phyloP scores from a whole-genome alignment of 2,113 vertebrate genomes.

The Brachirus orientalis region DNA sequence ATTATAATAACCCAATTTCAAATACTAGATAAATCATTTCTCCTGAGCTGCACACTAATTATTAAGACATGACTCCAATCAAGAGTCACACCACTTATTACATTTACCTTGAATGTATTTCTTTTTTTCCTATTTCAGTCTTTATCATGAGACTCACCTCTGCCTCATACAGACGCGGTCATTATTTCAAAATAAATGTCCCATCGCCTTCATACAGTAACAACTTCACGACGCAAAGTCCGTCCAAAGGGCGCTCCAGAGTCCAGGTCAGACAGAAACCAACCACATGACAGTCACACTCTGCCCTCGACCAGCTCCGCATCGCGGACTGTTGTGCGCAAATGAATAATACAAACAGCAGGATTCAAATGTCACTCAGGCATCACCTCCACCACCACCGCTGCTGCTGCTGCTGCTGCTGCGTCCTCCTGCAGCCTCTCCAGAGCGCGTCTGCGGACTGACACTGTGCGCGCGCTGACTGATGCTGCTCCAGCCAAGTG shows the following conservation, averaged over 20 bases:
- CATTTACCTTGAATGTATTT: background rate
- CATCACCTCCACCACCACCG: background rate
- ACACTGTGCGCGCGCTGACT: constrained; percentile 36
- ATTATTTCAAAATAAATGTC: constrained; percentile 27
- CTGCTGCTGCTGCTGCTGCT: constrained; percentile 6
- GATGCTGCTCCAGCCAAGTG: constrained; percentile 60
- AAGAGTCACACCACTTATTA: constrained; percentile 3
- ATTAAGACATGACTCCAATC: constrained; percentile 10
- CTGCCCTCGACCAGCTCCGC: background rate
- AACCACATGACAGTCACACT: background rate
- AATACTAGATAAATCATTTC: constrained; percentile 7
- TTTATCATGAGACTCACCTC: constrained; percentile 29
- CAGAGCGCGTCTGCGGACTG: constrained; percentile 52
- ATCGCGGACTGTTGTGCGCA: background rate
- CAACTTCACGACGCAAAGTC: constrained; percentile 39
- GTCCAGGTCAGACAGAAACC: constrained; percentile 19
- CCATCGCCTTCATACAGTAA: constrained; percentile 1
- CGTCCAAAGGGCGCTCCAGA: constrained; percentile 8
- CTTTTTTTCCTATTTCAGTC: background rate
- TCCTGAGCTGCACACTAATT: background rate
- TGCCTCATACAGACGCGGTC: constrained; percentile 2
- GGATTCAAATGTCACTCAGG: constrained; percentile 34
- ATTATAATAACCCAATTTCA: background rate
- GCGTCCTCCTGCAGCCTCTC: constrained; percentile 47
- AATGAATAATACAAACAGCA: constrained; percentile 22